These are phyloP conservation scores for Damaliscus lunatus DNA, from an alignment of 2,113 vertebrate genomes.

Conservation along the genomic window DNA sequence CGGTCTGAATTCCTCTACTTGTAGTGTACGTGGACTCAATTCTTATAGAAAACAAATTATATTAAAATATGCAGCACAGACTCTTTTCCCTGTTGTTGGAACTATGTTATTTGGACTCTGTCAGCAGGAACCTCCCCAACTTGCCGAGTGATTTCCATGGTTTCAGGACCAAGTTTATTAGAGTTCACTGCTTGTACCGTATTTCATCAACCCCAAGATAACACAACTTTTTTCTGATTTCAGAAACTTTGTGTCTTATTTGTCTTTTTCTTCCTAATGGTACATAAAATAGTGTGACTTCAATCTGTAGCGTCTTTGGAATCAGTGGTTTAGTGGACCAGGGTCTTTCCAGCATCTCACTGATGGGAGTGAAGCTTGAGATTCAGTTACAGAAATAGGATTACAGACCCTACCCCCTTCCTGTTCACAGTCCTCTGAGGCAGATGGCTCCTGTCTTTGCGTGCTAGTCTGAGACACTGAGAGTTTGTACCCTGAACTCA, in stretches of 20 bases:
- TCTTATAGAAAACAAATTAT: slow-evolving; percentile 54
- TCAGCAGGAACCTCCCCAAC: slow-evolving; percentile 47
- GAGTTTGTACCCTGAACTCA: background rate
- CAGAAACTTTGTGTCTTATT: background rate
- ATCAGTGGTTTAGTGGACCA: background rate
- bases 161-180: slow-evolving; percentile 62
- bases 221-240: background rate
- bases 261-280: background rate
- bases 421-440: background rate
- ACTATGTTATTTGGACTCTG: slow-evolving; percentile 53
- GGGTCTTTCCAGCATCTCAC: background rate
- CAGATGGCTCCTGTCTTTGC: background rate
- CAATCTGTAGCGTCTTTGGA: background rate
- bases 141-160: slow-evolving; percentile 61
- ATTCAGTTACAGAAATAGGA: background rate
- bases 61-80: slow-evolving; percentile 55
- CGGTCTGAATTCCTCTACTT: background rate
- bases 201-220: slow-evolving; percentile 55
- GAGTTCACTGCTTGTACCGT: slow-evolving; percentile 54
- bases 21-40: background rate
- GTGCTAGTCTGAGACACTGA: background rate
- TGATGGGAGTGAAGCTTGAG: background rate
- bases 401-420: background rate
- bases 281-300: background rate
- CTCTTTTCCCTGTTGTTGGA: slow-evolving; percentile 56